Conservation (phyloP, 2,797 vertebrate genomes). For the Ciconia nigra region DNA sequence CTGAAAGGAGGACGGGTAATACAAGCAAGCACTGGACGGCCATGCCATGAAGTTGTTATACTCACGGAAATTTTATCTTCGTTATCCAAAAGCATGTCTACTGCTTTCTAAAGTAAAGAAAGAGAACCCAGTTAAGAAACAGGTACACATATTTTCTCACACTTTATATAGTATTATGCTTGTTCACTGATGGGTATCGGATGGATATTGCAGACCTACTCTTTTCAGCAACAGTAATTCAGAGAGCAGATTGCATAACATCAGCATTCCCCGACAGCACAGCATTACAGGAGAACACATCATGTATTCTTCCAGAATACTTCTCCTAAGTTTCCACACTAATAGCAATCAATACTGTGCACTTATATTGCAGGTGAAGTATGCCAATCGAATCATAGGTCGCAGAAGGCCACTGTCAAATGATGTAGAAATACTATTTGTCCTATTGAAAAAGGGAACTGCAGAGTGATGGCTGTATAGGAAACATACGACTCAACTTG, state of each 20-base stretch:
- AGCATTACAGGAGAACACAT: neutral
- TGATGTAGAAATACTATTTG: neutral
- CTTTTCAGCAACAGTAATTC: neutral
- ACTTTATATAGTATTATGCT: neutral
- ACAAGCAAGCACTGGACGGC: neutral
- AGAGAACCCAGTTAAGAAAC: neutral
- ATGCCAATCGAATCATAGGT: neutral
- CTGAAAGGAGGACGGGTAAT: neutral
- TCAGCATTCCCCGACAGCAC: neutral
- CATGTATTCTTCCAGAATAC: neutral
- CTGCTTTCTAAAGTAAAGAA: conserved; percentile 88
- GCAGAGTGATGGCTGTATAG: neutral
- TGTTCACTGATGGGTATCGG: neutral
- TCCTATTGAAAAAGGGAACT: neutral
- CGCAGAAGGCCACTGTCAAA: neutral
- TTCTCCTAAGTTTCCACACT: neutral
- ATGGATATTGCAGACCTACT: neutral
- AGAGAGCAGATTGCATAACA: neutral
- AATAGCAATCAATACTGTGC: neutral
- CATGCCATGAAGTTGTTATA: conserved; percentile 7
- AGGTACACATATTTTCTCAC: neutral
- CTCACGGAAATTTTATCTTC: conserved; percentile 98
- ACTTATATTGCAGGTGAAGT: neutral
- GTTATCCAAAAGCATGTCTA: conserved; percentile 98
- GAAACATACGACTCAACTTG: neutral